phyloP scores from a whole-genome alignment of 2,797 vertebrate genomes.

The Falco concolor region DNA sequence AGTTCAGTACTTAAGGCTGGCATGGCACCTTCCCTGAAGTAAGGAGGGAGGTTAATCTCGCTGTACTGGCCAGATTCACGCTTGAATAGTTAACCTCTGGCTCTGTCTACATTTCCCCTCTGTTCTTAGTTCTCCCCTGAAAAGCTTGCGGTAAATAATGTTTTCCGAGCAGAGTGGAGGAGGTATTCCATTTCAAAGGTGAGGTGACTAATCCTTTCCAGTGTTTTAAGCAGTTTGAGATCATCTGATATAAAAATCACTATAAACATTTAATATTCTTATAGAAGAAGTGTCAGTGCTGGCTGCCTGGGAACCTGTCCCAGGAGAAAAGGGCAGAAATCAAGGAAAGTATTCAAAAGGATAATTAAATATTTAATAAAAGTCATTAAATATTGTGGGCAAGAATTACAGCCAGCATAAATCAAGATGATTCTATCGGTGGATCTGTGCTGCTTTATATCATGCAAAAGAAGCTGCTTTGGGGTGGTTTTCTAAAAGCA shows the following conservation, averaged over 20 bases:
- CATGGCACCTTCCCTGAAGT: background rate
- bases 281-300: background rate
- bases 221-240: background rate
- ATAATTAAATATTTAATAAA: constrained; percentile 56
- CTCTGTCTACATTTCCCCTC: background rate
- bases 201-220: background rate
- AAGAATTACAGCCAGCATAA: background rate
- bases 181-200: fast-evolving
- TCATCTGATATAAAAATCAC: background rate
- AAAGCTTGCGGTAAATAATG: background rate
- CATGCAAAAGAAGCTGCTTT: background rate
- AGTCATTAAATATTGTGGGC: background rate
- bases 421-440: background rate
- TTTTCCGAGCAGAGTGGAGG: background rate
- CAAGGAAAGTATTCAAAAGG: constrained; percentile 27
- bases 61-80: background rate
- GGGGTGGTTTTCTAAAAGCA: background rate
- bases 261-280: constrained; percentile 21
- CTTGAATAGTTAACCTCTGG: background rate
- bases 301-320: background rate
- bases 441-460: background rate
- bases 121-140: background rate
- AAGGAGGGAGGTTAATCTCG: background rate
- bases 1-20: background rate
- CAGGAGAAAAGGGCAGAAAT: constrained; percentile 31